Conservation (phyloP, 2,888 invertebrate genomes). For the Anoplius nigerrimus region DNA sequence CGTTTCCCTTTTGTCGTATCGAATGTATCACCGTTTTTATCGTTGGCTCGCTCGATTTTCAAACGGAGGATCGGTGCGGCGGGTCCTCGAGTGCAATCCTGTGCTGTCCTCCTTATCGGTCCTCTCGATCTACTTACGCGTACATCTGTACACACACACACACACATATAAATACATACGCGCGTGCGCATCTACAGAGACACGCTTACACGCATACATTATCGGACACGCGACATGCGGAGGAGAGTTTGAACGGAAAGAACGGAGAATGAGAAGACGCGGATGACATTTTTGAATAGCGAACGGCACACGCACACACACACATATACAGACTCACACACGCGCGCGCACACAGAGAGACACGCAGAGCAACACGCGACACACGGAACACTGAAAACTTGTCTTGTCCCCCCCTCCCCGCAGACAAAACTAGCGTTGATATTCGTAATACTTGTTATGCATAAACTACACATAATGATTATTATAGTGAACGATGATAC, state of each 20-base stretch:
- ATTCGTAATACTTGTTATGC: constrained; percentile 72
- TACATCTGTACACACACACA: too few relatives aligned
- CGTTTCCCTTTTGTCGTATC: not conserved
- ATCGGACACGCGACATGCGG: too few relatives aligned
- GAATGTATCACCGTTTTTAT: constrained; percentile 3
- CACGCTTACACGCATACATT: too few relatives aligned
- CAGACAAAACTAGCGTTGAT: constrained; percentile 72
- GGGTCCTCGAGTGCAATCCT: too few relatives aligned
- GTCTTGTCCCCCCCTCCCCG: constrained; percentile 38
- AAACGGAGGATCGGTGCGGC: too few relatives aligned
- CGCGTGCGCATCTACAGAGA: too few relatives aligned
- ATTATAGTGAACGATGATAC: constrained; percentile 74
- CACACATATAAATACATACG: too few relatives aligned
- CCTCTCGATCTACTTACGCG: too few relatives aligned
- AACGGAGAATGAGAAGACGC: too few relatives aligned
- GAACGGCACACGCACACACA: not conserved
- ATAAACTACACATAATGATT: constrained; percentile 75
- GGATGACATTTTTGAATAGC: too few relatives aligned
- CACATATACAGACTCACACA: not conserved
- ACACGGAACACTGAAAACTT: not conserved
- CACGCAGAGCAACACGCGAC: constrained; percentile 11
- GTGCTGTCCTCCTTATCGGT: too few relatives aligned
- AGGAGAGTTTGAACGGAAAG: too few relatives aligned
- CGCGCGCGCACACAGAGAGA: not conserved
- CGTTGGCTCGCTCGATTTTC: constrained; percentile 1